phyloP scores from a whole-genome alignment of 2,113 vertebrate genomes.

The Salvelinus sp. region DNA sequence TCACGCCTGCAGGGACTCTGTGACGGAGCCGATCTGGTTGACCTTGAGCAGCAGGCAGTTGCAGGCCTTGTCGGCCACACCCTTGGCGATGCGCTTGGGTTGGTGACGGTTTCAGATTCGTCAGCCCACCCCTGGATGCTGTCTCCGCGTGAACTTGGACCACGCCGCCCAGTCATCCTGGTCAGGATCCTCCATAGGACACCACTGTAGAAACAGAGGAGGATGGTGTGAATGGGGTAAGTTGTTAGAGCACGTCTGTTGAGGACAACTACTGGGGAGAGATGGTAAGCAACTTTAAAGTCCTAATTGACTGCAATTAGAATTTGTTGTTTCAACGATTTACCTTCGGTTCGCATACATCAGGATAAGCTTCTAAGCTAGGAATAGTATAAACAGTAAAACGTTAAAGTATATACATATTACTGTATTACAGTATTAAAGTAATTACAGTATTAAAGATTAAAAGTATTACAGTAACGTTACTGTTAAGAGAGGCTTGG shows the following conservation, averaged over 20 bases:
- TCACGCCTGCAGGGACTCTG: conserved; percentile 95
- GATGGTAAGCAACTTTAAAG: neutral
- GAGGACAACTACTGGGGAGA: too few species aligned
- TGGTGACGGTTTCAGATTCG: conserved; percentile 96
- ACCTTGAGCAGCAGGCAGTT: conserved; percentile 98
- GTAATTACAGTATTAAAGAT: too few species aligned
- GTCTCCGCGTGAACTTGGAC: conserved; percentile 86
- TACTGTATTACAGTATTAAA: too few species aligned
- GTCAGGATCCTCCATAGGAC: conserved; percentile 97
- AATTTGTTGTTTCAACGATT: neutral
- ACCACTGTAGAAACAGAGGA: conserved; percentile 79
- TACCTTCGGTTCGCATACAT: neutral
- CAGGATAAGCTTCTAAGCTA: too few species aligned
- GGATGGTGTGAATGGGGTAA: too few species aligned
- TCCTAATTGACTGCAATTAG: neutral
- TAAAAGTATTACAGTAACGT: too few species aligned
- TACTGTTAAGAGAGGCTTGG: too few species aligned
- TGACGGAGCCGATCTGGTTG: conserved; percentile 97
- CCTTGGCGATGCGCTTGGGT: conserved; percentile 92
- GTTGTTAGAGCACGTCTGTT: too few species aligned
- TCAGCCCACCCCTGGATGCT: conserved; percentile 96
- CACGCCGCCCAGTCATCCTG: conserved; percentile 97
- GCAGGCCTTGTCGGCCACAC: conserved; percentile 85
- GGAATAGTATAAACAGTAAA: too few species aligned
- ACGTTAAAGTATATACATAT: too few species aligned